Evolutionary conservation across 2,888 invertebrate species (phyloP).

Genomic region (Synanthedon andrenaeformis): DNA sequence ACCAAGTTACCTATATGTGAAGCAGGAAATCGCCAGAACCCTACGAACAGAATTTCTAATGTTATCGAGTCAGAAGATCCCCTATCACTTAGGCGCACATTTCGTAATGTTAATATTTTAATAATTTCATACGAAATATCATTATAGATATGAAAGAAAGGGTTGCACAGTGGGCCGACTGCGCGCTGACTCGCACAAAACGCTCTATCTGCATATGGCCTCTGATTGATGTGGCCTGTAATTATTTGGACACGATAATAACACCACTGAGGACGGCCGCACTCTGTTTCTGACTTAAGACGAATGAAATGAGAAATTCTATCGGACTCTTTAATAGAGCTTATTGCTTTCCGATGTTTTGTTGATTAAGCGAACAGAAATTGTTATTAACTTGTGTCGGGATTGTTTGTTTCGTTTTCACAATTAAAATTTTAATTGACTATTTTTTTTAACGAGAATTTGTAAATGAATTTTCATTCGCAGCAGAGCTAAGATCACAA

Average conservation of each 20-base stretch:
- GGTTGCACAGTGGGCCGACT: conserved; percentile 62
- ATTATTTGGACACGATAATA: conserved; percentile 71
- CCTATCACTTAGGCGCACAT: conserved; percentile 26
- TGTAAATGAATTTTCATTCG: no score
- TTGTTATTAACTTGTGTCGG: conserved; percentile 36
- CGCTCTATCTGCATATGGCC: conserved; percentile 64
- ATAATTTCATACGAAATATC: conserved; percentile 61
- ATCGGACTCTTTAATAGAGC: conserved; percentile 60
- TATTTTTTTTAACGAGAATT: background rate
- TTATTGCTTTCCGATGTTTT: conserved; percentile 63
- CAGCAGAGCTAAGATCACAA: no score
- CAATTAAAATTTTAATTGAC: background rate
- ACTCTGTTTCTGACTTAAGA: conserved; percentile 69
- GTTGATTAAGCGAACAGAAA: conserved; percentile 60
- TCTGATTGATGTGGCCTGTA: conserved; percentile 70
- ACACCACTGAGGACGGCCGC: conserved; percentile 63
- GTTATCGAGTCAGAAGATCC: background rate
- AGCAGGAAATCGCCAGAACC: no score
- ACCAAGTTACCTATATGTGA: no score
- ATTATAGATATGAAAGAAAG: conserved; percentile 63
- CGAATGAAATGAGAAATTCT: conserved; percentile 69
- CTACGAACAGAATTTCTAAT: no score
- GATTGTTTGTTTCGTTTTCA: conserved; percentile 24
- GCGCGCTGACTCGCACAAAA: conserved; percentile 67
- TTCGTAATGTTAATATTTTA: conserved; percentile 33